Evolutionary conservation across 2,797 vertebrate genomes (phyloP), one percentile per base, ranked within the genome.

Genomic region (Ceyx erithaca): DNA sequence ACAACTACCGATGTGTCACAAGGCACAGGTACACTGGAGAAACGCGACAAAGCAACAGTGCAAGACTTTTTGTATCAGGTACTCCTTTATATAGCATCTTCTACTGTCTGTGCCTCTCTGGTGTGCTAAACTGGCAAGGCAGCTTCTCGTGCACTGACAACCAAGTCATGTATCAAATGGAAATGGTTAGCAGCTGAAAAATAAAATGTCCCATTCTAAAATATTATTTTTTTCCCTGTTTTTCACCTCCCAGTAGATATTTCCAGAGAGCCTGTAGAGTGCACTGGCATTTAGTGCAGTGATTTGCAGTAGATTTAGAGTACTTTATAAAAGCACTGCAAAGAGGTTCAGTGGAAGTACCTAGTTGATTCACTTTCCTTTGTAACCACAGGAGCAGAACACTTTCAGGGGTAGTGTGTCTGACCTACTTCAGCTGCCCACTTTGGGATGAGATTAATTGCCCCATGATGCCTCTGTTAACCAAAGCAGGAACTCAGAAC

Each of bases 11-110:
- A 97, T 99, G 99, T 94, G 98, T 99, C 96, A 99, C 99, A 10
- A 98, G 99, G 94, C 99, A 99, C 96, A 98, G 98, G 95, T 99
- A 99, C 98, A 99, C 99, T 3, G 99, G 99, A 58, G 99, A 99
- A 98, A 99, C 99, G 0, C 98, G 99, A 37, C 99, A 99, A 97
- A 99, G 99, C 97, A 99, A 99, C 98, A 99, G 99, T 14, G 99
- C 99, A 4, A 98, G 99, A 84, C 99, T 99, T 97, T 99, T 99
- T 71, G 98, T 99, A 92, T 99, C 99, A 98, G 99, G 99, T 99
- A 86, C 87, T 64, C 31, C 62, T 55, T 79, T 73, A 35, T 46
- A 10, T 61, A 8, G 22, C n/a, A 22, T 52, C 26, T n/a, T 25
- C 90, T 62, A 30, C 7, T 64, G n/a, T 19, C 5, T 33, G 15